A percentile compares a stretch with the other conserved stretches of the same genome.
Conservation (phyloP, 2,888 invertebrate genomes). For the Camptogramma bilineatum region DNA sequence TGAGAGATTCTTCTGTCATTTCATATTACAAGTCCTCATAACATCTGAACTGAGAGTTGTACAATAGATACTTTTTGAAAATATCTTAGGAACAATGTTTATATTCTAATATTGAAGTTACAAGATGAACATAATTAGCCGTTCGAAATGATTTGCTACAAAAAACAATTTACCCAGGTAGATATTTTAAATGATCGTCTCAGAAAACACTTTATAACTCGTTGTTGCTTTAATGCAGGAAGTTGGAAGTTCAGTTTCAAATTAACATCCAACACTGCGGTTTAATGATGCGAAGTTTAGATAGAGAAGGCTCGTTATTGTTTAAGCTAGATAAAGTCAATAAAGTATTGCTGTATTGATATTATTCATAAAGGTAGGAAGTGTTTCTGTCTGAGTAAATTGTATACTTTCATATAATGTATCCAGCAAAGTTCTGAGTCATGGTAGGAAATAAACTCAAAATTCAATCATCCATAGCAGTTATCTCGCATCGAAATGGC, state of each 20-base stretch:
- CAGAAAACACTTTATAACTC: slow-evolving; percentile 9
- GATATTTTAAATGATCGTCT: background rate
- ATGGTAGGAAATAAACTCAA: slow-evolving; percentile 9
- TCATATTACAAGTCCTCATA: background rate
- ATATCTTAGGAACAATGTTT: too few species aligned
- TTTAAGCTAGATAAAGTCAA: slow-evolving; percentile 12
- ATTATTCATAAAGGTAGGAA: background rate
- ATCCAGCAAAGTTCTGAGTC: background rate
- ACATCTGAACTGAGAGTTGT: background rate
- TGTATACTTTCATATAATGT: too few species aligned
- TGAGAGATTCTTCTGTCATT: slow-evolving; percentile 3
- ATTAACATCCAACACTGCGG: slow-evolving; percentile 24
- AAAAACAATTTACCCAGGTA: background rate
- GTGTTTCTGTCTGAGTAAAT: background rate
- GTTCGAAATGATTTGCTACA: too few species aligned
- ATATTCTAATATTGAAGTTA: too few species aligned
- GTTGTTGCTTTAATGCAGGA: slow-evolving; percentile 16
- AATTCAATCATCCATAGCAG: slow-evolving; percentile 20
- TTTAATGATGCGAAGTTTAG: slow-evolving; percentile 31
- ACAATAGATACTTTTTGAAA: background rate
- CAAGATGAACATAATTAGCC: too few species aligned
- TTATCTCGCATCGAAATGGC: slow-evolving; percentile 19
- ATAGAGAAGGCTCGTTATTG: slow-evolving; percentile 21
- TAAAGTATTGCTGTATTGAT: background rate
- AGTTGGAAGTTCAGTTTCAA: slow-evolving; percentile 26